phyloP scores from a whole-genome alignment of 2,888 invertebrate species.

The Chrysomela aeneicollis region DNA sequence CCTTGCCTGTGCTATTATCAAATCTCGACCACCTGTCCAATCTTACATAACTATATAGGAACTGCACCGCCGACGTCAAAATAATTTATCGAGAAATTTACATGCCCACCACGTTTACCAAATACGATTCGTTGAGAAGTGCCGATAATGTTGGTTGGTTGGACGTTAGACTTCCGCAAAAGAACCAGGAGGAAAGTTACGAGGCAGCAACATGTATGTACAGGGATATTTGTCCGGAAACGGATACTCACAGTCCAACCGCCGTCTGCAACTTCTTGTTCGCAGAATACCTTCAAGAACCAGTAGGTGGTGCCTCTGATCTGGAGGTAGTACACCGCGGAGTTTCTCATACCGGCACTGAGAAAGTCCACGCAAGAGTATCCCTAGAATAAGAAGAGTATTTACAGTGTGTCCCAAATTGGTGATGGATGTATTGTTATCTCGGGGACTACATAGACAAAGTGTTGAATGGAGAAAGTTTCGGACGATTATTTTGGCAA shows the following conservation, averaged over 20 bases:
- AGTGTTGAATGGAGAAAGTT: no score
- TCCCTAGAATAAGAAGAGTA: conserved; percentile 68
- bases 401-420: no score
- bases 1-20: no score
- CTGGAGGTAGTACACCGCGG: conserved; percentile 88
- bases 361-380: conserved; percentile 87
- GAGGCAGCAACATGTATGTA: no score
- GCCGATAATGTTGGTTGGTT: not conserved
- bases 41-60: not conserved
- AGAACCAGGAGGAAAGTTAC: not conserved
- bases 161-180: not conserved
- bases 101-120: conserved; percentile 27
- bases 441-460: no score
- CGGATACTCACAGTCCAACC: conserved; percentile 85
- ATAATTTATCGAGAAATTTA: conserved; percentile 35
- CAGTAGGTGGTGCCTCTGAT: conserved; percentile 91
- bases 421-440: no score
- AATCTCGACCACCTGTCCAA: not conserved
- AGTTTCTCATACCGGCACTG: conserved; percentile 86
- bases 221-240: not conserved
- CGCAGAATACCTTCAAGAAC: conserved; percentile 91
- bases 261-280: conserved; percentile 87
- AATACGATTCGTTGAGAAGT: conserved; percentile 26
- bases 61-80: conserved; percentile 14
- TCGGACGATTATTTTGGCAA: no score